Conservation (phyloP, 2,888 invertebrate genomes). For the Eretmocerus hayati region DNA sequence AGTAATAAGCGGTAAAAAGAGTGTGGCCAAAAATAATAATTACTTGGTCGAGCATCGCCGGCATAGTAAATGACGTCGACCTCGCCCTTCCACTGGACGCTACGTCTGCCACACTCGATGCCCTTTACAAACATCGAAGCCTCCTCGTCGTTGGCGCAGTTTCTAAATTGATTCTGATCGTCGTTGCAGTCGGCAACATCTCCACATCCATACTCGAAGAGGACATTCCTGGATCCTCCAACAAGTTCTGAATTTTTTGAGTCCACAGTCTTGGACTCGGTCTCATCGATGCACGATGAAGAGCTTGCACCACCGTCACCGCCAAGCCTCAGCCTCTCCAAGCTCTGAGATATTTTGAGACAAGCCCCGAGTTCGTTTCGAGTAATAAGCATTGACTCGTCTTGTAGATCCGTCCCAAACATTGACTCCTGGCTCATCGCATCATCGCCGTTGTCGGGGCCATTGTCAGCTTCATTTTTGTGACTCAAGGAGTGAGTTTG, state of each 20-base stretch:
- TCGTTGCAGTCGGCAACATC: conserved; percentile 7
- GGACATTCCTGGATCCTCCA: neutral
- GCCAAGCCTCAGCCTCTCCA: conserved; percentile 1
- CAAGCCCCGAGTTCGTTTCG: too few species aligned
- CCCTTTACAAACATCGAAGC: conserved; percentile 7
- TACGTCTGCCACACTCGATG: conserved; percentile 5
- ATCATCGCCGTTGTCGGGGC: too few species aligned
- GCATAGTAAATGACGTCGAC: conserved; percentile 59
- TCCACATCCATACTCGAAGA: conserved; percentile 11
- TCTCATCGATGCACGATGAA: too few species aligned
- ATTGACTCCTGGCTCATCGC: too few species aligned
- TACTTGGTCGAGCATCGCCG: conserved; percentile 44
- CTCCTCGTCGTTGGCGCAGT: conserved; percentile 2
- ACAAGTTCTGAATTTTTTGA: neutral
- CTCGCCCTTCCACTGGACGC: conserved; percentile 47
- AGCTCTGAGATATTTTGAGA: neutral
- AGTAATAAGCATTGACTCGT: too few species aligned
- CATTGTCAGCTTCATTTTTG: too few species aligned
- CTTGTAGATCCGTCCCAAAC: too few species aligned
- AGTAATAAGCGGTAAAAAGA: too few species aligned
- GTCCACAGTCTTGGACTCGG: too few species aligned
- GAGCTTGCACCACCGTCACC: neutral
- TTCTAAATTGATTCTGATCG: too few species aligned
- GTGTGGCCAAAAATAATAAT: too few species aligned
- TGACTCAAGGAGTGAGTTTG: too few species aligned